Evolutionary conservation across 2,113 vertebrate genomes (phyloP).

Genomic region (Dicrurus megarhynchus): DNA sequence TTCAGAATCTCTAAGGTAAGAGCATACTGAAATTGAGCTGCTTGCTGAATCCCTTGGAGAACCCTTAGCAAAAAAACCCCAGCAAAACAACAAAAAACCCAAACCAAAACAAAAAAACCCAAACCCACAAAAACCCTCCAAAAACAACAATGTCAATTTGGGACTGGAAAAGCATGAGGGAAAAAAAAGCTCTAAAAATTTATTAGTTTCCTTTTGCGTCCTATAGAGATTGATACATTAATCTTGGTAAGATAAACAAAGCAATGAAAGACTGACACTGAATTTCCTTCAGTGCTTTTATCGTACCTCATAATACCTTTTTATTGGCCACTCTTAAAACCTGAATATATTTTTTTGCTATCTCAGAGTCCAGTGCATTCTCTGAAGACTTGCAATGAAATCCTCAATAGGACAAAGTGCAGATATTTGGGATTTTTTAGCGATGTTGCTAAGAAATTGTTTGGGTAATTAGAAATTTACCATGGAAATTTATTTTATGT

Average conservation of each 20-base stretch:
- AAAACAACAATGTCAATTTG: background rate
- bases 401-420: background rate
- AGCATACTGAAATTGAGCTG: background rate
- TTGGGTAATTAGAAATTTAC: background rate
- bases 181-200: background rate
- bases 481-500: background rate
- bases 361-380: background rate
- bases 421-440: background rate
- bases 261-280: background rate
- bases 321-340: background rate
- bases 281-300: background rate
- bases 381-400: background rate
- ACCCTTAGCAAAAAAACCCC: fast-evolving
- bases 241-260: background rate
- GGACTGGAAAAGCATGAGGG: background rate
- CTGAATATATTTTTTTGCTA: background rate
- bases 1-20: background rate
- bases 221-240: background rate
- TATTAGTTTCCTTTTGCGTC: background rate
- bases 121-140: background rate
- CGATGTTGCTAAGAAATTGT: background rate
- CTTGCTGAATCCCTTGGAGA: background rate
- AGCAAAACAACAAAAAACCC: background rate
- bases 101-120: no score
- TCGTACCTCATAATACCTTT: background rate